Percentiles rank a stretch among this genome's conserved stretches.
These are phyloP conservation scores for Tychaedon coryphoeus DNA, from an alignment of 2,113 vertebrate species.

Conservation along the genomic window DNA sequence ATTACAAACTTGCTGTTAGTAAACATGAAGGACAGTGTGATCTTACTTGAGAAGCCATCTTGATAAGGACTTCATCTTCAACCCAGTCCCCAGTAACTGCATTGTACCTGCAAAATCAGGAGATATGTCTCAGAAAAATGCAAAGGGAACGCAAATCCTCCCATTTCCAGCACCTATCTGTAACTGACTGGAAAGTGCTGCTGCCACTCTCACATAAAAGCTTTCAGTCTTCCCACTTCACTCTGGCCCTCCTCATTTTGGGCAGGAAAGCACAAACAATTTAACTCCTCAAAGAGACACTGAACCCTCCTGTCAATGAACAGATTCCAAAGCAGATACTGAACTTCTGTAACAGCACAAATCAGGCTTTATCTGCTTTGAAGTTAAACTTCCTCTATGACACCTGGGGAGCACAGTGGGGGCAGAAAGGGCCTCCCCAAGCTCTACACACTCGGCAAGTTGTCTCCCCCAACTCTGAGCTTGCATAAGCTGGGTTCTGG, in stretches of 20 bases:
- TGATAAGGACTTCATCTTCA: constrained; percentile 90
- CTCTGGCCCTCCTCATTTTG: not conserved
- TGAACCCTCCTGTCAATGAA: not conserved
- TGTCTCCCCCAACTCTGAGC: not conserved
- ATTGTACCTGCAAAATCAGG: constrained; percentile 82
- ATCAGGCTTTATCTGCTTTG: not conserved
- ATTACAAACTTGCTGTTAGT: not conserved
- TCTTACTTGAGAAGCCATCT: constrained; percentile 91
- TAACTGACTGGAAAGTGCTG: not conserved
- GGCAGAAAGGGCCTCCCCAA: not conserved
- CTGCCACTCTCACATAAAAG: not conserved
- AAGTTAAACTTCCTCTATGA: not conserved
- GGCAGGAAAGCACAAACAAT: not conserved
- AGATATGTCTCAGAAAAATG: not conserved
- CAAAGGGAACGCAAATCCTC: not conserved
- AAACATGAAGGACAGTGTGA: not conserved
- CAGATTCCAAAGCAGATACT: not conserved
- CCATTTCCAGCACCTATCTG: not conserved
- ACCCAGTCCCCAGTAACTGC: constrained; percentile 89
- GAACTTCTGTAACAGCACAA: not conserved
- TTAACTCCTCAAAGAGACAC: not conserved
- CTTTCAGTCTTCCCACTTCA: not conserved
- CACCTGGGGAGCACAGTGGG: not conserved
- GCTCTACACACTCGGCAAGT: not conserved
- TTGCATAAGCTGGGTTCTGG: not conserved